phyloP scores from a whole-genome alignment of 2,888 invertebrate species.

The Leptinotarsa haldemani region DNA sequence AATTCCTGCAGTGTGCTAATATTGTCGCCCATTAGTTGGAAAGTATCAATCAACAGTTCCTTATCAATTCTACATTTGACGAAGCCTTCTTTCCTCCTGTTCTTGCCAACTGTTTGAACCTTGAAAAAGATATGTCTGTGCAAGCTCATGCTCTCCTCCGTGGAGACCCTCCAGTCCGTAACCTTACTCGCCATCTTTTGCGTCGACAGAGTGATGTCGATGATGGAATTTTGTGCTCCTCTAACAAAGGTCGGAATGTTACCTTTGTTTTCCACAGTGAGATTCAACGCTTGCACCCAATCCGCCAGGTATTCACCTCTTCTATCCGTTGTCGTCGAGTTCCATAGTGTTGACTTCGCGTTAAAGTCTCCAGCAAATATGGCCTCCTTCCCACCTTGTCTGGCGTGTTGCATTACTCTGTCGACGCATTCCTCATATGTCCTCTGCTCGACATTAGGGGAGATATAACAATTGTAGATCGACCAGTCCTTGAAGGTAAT shows the following conservation, averaged over 20 bases:
- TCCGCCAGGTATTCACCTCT: constrained; percentile 23
- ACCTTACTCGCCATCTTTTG: not conserved
- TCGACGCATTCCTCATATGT: not conserved
- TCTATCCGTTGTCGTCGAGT: constrained; percentile 6
- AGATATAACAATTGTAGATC: constrained; percentile 7
- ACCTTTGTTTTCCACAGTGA: constrained; percentile 15
- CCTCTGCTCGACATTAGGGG: constrained; percentile 23
- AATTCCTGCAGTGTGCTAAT: not conserved
- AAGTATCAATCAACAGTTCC: not conserved
- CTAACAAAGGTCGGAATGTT: constrained; percentile 16
- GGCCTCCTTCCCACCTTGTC: not conserved
- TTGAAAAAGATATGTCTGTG: not conserved
- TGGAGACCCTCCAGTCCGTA: constrained; percentile 13
- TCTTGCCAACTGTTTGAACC: not conserved
- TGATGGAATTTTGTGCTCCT: constrained; percentile 12
- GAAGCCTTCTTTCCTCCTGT: constrained; percentile 29
- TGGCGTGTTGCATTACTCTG: not conserved
- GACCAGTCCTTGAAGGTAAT: not conserved
- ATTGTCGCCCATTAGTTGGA: not conserved
- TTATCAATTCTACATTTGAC: not conserved
- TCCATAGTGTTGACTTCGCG: not conserved
- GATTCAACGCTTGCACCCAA: not conserved
- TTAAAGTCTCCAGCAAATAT: constrained; percentile 1
- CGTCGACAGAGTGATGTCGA: constrained; percentile 22
- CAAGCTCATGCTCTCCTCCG: not conserved